Conservation (phyloP, 2,888 invertebrate species). For the Pecten maximus region DNA sequence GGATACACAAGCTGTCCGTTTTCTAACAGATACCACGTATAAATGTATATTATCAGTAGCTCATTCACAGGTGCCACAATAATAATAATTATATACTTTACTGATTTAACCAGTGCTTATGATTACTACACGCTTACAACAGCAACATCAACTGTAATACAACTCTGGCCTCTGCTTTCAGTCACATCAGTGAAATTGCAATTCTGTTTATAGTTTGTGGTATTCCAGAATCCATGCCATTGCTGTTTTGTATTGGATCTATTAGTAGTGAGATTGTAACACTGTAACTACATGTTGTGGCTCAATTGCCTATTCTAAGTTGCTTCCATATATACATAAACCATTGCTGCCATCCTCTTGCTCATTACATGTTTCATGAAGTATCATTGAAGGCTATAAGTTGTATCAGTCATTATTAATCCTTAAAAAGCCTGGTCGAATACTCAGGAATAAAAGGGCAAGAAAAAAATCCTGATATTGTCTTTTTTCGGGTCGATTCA, state of each 20-base stretch:
- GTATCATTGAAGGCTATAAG: neutral
- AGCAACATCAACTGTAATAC: no score
- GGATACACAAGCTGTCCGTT: no score
- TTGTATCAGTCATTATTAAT: neutral
- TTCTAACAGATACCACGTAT: no score
- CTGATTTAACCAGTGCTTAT: no score
- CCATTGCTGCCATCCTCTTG: neutral
- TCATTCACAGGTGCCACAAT: no score
- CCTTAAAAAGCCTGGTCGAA: neutral
- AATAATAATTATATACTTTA: no score
- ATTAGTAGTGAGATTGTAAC: neutral
- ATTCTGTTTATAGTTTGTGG: neutral
- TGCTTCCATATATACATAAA: neutral
- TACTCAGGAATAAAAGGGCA: neutral
- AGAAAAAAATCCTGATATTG: neutral
- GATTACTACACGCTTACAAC: no score
- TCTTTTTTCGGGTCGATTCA: neutral
- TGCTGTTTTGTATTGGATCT: neutral
- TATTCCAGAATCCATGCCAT: neutral
- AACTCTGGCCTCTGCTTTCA: no score
- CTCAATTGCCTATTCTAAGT: neutral
- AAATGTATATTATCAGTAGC: no score
- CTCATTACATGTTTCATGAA: neutral
- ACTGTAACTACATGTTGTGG: neutral
- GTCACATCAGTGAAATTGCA: neutral